Conservation (phyloP, 2,797 vertebrate species). For the Cephalopachus bancanus region DNA sequence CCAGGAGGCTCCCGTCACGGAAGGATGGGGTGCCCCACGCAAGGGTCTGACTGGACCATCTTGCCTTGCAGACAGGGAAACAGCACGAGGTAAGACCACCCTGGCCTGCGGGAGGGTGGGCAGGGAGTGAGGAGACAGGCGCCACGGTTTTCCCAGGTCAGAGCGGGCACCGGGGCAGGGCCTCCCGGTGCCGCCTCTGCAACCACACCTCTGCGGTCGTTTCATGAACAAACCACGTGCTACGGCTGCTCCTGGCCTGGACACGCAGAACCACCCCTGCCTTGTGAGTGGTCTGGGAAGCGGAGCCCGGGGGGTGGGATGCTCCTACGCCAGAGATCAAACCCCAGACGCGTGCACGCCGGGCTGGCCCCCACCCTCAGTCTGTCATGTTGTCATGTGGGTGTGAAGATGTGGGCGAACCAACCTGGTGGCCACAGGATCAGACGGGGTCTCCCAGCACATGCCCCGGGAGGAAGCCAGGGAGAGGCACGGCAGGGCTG, state of each 20-base stretch:
- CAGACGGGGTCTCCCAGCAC: background rate
- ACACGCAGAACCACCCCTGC: constrained; percentile 49
- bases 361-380: no score
- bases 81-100: constrained; percentile 44
- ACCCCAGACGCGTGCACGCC: background rate
- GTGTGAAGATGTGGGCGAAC: no score
- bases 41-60: background rate
- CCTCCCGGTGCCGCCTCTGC: background rate
- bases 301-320: background rate
- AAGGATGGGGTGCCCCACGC: background rate
- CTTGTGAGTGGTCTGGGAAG: constrained; percentile 65
- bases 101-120: background rate
- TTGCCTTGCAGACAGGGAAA: constrained; percentile 74
- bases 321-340: background rate
- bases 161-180: background rate
- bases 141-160: background rate
- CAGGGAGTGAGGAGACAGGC: background rate
- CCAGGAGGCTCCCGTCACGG: background rate
- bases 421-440: no score
- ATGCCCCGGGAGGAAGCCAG: rapidly evolving
- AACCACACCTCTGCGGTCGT: background rate
- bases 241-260: background rate
- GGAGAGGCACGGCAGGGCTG: background rate
- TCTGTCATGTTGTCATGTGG: no score
- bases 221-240: background rate